Evolutionary conservation across 2,113 vertebrate species (phyloP), one percentile per base, ranked within the genome.

Genomic region (Panthera tigris): DNA sequence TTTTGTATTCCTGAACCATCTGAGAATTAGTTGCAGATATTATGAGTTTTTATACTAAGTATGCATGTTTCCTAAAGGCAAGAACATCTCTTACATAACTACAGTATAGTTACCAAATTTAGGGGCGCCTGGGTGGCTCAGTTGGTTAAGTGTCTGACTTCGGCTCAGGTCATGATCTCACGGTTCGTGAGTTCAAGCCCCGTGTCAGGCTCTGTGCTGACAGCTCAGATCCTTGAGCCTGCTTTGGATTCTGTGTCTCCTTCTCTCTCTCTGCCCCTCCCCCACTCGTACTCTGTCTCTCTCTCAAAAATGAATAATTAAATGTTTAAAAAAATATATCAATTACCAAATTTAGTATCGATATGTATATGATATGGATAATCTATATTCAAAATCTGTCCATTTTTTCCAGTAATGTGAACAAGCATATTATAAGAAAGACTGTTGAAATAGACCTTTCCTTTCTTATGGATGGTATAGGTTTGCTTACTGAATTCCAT

Each of bases 401-500:
- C 55, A 0, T 74, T 95, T 95, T 95, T 90, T 57, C 63, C 78
- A 88, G 2, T 71, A 57, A 39, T 27, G 13, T 82, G 50, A 90
- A 41, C 5, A 39, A 69, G 15, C 39, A 16, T 84, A 25, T 91
- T 41, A 10, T 81, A 90, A 90, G 76, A 90, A 66, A 73, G 66
- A 31, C 93, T 63, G 73, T 21, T 85, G 50, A 50, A 95, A 55
- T 91, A 15, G 36, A 91, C 65, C 65, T 63, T 94, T 92, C n/a
- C 3, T 85, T 66, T 79, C 4, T 79, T 68, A 69, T 29, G 48
- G 36, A 45, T 68, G 15, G 2, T 71, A 7, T 71, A 66, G 25
- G 29, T 93, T 95, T 95, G 36, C 79, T 57, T 93, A 89, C 86
- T 83, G 50, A 90, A 81, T 92, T 96, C 36, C 27, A 19, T 92